phyloP scores from a whole-genome alignment of 2,888 invertebrate genomes.

The Harmothoe impar region DNA sequence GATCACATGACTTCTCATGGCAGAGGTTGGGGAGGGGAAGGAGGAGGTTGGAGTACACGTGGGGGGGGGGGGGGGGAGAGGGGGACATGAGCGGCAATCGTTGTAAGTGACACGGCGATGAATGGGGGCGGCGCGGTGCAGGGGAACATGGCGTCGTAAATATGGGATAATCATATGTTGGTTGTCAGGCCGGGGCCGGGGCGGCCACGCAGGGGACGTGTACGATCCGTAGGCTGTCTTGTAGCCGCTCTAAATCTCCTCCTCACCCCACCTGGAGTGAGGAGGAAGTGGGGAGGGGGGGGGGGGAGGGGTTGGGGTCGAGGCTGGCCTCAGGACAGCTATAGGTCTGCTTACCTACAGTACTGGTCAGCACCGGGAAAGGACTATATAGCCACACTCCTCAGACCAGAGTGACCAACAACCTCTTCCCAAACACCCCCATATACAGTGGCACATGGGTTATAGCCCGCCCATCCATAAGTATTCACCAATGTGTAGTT shows the following conservation, averaged over 20 bases:
- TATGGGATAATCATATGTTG: constrained; percentile 26
- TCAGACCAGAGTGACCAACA: no score
- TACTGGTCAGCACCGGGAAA: no score
- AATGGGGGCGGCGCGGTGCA: not conserved
- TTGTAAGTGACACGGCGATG: constrained; percentile 35
- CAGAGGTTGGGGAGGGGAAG: not conserved
- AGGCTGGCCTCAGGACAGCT: no score
- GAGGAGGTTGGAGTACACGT: not conserved
- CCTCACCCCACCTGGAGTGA: not conserved
- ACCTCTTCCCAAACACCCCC: no score
- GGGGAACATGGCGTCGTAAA: not conserved
- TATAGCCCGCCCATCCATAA: no score
- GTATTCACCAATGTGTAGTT: no score
- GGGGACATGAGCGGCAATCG: constrained; percentile 33
- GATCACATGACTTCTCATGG: not conserved
- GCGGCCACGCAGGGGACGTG: not conserved
- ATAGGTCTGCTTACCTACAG: no score
- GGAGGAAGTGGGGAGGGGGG: no score
- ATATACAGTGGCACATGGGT: no score
- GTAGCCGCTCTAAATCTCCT: constrained; percentile 1
- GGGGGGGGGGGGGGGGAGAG: not conserved
- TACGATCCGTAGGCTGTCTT: constrained; percentile 1
- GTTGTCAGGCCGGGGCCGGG: not conserved
- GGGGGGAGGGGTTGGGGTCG: no score
- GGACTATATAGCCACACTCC: no score